Evolutionary conservation across 2,888 invertebrate species (phyloP).

Genomic region (Doris montereyensis): DNA sequence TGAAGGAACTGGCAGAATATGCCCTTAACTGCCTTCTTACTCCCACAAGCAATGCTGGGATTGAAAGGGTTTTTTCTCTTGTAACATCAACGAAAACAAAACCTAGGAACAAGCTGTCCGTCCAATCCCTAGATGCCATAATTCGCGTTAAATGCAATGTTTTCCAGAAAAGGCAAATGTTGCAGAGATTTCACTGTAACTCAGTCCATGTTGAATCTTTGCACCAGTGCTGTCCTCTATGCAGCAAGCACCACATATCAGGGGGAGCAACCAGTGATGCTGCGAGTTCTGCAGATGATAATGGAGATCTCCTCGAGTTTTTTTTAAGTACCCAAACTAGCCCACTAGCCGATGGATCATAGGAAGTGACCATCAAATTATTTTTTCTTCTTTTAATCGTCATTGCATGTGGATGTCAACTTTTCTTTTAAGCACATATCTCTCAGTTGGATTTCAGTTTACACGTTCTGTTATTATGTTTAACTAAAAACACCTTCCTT

Average conservation of each 20-base stretch:
- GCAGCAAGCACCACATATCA: background rate
- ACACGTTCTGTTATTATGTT: no score
- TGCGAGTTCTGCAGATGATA: background rate
- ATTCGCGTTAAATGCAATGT: background rate
- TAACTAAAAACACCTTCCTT: no score
- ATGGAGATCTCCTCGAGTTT: background rate
- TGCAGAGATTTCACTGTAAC: conserved; percentile 6
- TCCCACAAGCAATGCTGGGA: background rate
- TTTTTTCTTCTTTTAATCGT: no score
- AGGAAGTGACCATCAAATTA: no score
- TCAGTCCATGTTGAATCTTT: no score
- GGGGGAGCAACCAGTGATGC: background rate
- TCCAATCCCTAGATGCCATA: background rate
- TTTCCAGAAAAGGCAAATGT: background rate
- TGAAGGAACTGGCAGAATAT: background rate
- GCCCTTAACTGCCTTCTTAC: background rate
- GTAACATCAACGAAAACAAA: background rate
- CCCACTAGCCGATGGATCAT: no score
- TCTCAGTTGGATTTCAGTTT: no score
- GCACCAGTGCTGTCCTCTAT: background rate
- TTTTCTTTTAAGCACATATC: no score
- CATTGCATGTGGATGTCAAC: no score
- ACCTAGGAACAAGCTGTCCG: background rate
- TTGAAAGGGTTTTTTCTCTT: background rate
- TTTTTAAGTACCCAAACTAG: no score